Conservation (phyloP, 2,113 vertebrate species). For the Tachysurus vachellii region DNA sequence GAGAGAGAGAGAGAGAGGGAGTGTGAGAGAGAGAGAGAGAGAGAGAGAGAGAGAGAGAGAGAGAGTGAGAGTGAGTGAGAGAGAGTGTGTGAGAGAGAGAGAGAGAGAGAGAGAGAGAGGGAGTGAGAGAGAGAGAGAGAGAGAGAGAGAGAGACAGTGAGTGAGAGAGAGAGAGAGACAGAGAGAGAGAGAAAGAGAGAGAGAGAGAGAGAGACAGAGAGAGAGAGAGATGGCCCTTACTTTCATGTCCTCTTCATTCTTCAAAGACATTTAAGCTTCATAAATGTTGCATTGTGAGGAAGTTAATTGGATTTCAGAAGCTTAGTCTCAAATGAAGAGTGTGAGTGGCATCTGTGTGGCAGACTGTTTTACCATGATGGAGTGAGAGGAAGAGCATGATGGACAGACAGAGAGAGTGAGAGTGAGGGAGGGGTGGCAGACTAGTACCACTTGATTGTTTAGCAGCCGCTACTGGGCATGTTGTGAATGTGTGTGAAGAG, state of each 20-base stretch:
- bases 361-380: conserved; percentile 33
- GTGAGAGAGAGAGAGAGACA: conserved; percentile 14
- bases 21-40: neutral
- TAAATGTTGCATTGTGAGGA: conserved; percentile 52
- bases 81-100: too few species aligned
- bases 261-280: conserved; percentile 54
- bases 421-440: neutral
- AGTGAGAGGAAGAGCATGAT: neutral
- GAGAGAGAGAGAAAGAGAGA: neutral
- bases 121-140: neutral
- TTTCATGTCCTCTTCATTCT: conserved; percentile 44
- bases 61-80: too few species aligned
- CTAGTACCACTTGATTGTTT: conserved; percentile 3
- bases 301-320: conserved; percentile 56
- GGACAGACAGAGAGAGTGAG: conserved; percentile 17
- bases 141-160: neutral
- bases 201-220: neutral
- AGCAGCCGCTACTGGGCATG: neutral
- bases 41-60: neutral
- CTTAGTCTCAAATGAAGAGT: conserved; percentile 51
- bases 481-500: conserved; percentile 34
- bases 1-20: conserved; percentile 5
- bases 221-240: conserved; percentile 25
- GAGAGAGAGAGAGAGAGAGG: neutral
- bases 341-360: conserved; percentile 48